A percentile compares a stretch with the other conserved stretches of the same genome.
These are phyloP conservation scores for Callimorpha dominula DNA, from an alignment of 2,888 invertebrate genomes.

Conservation along the genomic window DNA sequence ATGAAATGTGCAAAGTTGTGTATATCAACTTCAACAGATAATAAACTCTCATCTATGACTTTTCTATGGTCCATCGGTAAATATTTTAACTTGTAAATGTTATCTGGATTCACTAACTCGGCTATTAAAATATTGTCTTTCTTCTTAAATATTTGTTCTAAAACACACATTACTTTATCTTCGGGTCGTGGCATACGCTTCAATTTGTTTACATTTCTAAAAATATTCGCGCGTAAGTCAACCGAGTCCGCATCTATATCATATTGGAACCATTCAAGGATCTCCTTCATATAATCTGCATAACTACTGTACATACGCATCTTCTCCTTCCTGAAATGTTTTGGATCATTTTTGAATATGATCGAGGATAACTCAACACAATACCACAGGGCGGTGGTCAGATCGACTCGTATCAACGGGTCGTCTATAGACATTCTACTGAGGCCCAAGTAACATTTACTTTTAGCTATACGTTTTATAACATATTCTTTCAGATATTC, in stretches of 20 bases:
- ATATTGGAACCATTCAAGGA: constrained; percentile 13
- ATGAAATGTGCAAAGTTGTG: constrained; percentile 10
- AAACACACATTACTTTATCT: constrained; percentile 8
- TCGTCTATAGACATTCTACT: constrained; percentile 13
- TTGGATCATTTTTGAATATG: constrained; percentile 14
- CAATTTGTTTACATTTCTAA: constrained; percentile 13
- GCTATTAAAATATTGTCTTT: constrained; percentile 2
- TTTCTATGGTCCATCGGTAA: constrained; percentile 11
- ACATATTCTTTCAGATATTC: constrained; percentile 14
- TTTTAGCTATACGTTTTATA: constrained; percentile 10
- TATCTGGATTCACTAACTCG: constrained; percentile 12
- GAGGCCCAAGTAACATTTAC: constrained; percentile 9
- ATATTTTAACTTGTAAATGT: constrained; percentile 16
- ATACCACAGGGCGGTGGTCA: constrained; percentile 19
- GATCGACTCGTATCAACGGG: constrained; percentile 6
- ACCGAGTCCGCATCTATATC: constrained; percentile 11
- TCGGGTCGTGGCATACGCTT: constrained; percentile 4
- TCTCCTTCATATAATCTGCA: constrained; percentile 18
- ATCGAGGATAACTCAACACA: constrained; percentile 15
- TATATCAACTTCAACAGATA: constrained; percentile 10
- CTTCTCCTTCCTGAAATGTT: constrained; percentile 12
- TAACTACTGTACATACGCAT: constrained; percentile 13
- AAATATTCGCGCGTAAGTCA: constrained; percentile 6
- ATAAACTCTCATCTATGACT: constrained; percentile 8
- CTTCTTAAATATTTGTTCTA: constrained; percentile 13